phyloP scores from a whole-genome alignment of 2,113 vertebrate genomes.

The Nettapus auritus region DNA sequence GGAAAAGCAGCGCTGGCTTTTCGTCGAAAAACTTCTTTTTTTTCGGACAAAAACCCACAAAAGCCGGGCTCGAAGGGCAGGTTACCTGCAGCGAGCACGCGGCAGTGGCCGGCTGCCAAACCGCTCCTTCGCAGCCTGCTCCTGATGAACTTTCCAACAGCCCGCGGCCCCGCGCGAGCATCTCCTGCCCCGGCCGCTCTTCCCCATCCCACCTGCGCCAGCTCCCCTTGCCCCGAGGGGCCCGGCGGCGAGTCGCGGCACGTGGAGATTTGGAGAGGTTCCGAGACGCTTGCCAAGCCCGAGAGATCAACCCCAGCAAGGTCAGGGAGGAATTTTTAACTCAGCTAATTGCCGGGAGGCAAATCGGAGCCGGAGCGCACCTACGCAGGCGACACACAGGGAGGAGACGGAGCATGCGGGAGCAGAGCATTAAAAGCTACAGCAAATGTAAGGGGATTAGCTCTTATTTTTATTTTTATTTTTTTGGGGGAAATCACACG shows the following conservation, averaged over 20 bases:
- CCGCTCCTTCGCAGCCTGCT: background rate
- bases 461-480: background rate
- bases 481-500: background rate
- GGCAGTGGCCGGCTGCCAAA: constrained; percentile 30
- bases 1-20: background rate
- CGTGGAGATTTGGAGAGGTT: background rate
- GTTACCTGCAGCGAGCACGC: background rate
- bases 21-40: too few species aligned
- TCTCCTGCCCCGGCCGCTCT: background rate
- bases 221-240: background rate
- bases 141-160: background rate
- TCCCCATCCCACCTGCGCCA: constrained; percentile 60
- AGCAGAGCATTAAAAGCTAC: background rate
- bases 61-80: background rate
- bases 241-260: background rate
- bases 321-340: constrained; percentile 44
- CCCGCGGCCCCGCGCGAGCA: constrained; percentile 11
- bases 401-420: background rate
- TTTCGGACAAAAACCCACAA: background rate
- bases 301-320: constrained; percentile 13
- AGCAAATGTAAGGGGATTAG: background rate
- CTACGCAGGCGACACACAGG: background rate
- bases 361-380: background rate
- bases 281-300: constrained; percentile 16
- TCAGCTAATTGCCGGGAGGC: background rate